Conservation (phyloP, 2,797 vertebrate genomes). For the Erethizon dorsatum region DNA sequence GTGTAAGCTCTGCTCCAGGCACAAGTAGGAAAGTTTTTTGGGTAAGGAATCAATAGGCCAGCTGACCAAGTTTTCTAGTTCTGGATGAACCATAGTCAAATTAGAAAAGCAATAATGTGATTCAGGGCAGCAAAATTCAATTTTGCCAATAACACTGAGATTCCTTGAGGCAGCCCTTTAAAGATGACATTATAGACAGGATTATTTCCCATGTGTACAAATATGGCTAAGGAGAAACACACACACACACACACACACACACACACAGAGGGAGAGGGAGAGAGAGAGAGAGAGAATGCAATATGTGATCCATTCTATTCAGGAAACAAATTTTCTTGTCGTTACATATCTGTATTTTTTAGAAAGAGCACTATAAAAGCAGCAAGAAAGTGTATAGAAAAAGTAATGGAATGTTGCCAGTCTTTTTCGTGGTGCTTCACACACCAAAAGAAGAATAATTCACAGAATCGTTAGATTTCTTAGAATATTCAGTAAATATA, state of each 20-base stretch:
- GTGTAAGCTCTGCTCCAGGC: conserved; percentile 65
- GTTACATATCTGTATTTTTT: conserved; percentile 75
- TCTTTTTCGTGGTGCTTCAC: conserved; percentile 65
- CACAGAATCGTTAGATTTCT: conserved; percentile 50
- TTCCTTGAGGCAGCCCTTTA: conserved; percentile 81
- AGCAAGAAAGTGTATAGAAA: conserved; percentile 69
- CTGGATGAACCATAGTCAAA: conserved; percentile 72
- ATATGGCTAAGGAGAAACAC: conserved; percentile 57
- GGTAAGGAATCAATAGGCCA: conserved; percentile 62
- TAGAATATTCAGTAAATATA: conserved; percentile 65
- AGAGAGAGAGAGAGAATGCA: background rate
- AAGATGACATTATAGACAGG: conserved; percentile 73
- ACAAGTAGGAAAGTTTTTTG: conserved; percentile 52
- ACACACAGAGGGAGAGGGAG: background rate
- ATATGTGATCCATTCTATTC: conserved; percentile 57
- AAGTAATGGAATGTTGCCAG: conserved; percentile 61
- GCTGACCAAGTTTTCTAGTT: conserved; percentile 68
- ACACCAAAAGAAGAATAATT: conserved; percentile 66
- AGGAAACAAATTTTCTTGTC: conserved; percentile 73
- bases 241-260: too few species aligned
- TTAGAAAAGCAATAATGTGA: conserved; percentile 79
- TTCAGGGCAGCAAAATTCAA: conserved; percentile 74
- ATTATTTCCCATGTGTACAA: conserved; percentile 79
- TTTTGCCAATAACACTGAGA: conserved; percentile 71
- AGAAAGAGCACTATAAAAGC: conserved; percentile 77